A percentile compares a stretch with the other conserved stretches of the same genome.
Evolutionary conservation across 2,797 vertebrate species (phyloP).

Genomic region (Kryptolebias ocellatus): DNA sequence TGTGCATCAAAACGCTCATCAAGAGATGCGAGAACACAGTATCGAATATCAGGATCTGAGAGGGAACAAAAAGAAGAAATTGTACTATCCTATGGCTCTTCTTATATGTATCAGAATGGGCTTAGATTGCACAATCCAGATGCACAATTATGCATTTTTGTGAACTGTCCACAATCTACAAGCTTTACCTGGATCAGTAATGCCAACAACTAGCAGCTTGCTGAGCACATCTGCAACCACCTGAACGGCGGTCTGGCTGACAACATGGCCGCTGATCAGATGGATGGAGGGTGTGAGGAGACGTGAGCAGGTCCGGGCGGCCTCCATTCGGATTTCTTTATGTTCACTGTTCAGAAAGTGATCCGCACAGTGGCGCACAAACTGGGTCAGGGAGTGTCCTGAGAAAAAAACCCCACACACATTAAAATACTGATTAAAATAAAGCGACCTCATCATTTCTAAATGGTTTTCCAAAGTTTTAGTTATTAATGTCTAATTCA

Average conservation of each 20-base stretch:
- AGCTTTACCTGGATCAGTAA: conserved; percentile 93
- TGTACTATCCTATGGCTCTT: not conserved
- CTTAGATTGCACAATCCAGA: not conserved
- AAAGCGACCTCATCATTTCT: not conserved
- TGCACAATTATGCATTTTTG: not conserved
- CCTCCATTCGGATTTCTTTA: conserved; percentile 98
- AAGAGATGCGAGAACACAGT: conserved; percentile 95
- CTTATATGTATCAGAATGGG: not conserved
- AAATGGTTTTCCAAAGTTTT: not conserved
- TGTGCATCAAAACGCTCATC: conserved; percentile 97
- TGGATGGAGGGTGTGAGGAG: conserved; percentile 96
- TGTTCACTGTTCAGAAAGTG: conserved; percentile 99
- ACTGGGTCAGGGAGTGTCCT: conserved; percentile 99
- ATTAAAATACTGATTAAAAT: not conserved
- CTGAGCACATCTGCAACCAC: conserved; percentile 98
- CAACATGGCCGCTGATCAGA: conserved; percentile 92
- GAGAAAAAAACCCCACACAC: conserved; percentile 1
- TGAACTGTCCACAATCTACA: not conserved
- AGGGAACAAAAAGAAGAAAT: conserved; percentile 1
- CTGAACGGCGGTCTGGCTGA: conserved; percentile 97
- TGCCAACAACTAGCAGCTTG: conserved; percentile 97
- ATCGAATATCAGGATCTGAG: conserved; percentile 96
- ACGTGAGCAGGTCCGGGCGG: conserved; percentile 94
- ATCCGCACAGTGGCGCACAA: conserved; percentile 97
- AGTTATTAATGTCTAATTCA: not conserved